Conservation (phyloP, 2,888 invertebrate genomes). For the Meganola albula region DNA sequence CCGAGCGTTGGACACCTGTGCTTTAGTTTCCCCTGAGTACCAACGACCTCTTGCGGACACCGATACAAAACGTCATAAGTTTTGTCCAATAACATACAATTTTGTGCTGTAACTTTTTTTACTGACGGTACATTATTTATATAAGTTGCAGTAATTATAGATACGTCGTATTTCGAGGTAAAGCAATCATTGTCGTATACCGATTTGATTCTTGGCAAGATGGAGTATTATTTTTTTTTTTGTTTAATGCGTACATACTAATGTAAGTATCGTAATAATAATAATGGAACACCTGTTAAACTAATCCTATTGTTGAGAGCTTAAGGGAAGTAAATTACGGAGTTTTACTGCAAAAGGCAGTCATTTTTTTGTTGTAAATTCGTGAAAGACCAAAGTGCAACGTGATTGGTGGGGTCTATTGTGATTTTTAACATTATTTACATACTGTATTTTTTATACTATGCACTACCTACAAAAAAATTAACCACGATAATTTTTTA, state of each 20-base stretch:
- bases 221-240: slow-evolving; percentile 61
- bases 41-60: slow-evolving; percentile 68
- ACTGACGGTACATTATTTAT: slow-evolving; percentile 35
- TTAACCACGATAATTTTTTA: too few species aligned
- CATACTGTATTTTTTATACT: too few species aligned
- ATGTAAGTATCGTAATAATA: slow-evolving; percentile 73
- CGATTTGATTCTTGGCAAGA: slow-evolving; percentile 72
- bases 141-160: slow-evolving; percentile 42
- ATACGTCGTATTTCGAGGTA: slow-evolving; percentile 67
- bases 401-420: slow-evolving; percentile 14
- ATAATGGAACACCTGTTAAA: slow-evolving; percentile 69
- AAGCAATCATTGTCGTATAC: slow-evolving; percentile 75
- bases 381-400: slow-evolving; percentile 14
- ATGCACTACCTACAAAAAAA: too few species aligned
- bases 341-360: slow-evolving; percentile 38
- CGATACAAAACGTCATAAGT: slow-evolving; percentile 49
- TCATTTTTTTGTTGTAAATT: slow-evolving; percentile 27
- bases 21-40: slow-evolving; percentile 78
- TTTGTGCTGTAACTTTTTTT: slow-evolving; percentile 32
- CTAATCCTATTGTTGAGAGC: slow-evolving; percentile 61
- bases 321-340: slow-evolving; percentile 48
- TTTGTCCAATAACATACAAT: slow-evolving; percentile 35
- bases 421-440: too few species aligned
- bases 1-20: slow-evolving; percentile 78
- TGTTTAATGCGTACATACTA: slow-evolving; percentile 66